These are phyloP conservation scores for Criorhina ranunculi DNA, from an alignment of 2,888 invertebrate species.

Conservation along the genomic window DNA sequence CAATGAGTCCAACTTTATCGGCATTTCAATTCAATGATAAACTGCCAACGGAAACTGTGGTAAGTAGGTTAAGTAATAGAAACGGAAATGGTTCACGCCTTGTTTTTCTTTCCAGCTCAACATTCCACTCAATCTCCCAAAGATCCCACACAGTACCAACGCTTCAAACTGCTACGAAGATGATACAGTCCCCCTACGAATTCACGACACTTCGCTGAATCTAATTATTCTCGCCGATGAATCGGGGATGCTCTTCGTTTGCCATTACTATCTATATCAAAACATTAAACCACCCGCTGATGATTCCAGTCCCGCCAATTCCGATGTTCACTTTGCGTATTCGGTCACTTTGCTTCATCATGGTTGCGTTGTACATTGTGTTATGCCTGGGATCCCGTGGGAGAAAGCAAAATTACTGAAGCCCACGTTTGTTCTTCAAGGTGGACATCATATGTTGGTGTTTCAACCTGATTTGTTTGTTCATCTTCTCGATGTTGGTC, in stretches of 20 bases:
- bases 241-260: conserved; percentile 90
- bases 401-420: conserved; percentile 90
- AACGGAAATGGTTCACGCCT: not conserved
- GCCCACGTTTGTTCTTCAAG: conserved; percentile 91
- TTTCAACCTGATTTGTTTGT: conserved; percentile 93
- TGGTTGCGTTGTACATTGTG: conserved; percentile 92
- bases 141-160: conserved; percentile 86
- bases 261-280: conserved; percentile 94
- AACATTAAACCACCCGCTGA: conserved; percentile 86
- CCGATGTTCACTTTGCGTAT: conserved; percentile 91
- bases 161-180: conserved; percentile 90
- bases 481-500: conserved; percentile 93
- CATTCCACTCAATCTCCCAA: conserved; percentile 92
- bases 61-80: conserved; percentile 84
- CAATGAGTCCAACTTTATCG: conserved; percentile 90
- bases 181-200: conserved; percentile 91
- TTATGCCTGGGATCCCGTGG: conserved; percentile 93
- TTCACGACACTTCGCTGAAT: conserved; percentile 93
- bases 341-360: conserved; percentile 93
- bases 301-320: conserved; percentile 77
- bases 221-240: conserved; percentile 91
- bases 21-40: conserved; percentile 95
- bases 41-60: conserved; percentile 94
- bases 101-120: conserved; percentile 87
- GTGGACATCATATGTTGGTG: conserved; percentile 91